Conservation (phyloP, 2,888 invertebrate species). For the Brachycybe producta region DNA sequence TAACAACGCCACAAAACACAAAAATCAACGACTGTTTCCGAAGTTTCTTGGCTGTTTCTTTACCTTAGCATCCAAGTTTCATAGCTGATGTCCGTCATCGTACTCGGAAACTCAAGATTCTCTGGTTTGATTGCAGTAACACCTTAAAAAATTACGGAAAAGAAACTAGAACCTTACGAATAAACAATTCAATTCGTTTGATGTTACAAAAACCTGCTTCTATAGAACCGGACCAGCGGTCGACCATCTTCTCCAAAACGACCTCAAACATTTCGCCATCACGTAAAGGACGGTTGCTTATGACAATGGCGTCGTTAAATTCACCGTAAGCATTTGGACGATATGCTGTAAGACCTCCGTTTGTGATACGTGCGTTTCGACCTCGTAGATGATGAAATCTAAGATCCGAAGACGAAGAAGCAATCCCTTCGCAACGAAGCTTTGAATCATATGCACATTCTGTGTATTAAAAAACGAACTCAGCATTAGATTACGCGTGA, state of each 20-base stretch:
- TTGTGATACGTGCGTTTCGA: constrained; percentile 69
- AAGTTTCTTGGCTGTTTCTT: not conserved
- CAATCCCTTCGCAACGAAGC: not conserved
- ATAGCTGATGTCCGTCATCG: constrained; percentile 79
- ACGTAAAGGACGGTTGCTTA: constrained; percentile 71
- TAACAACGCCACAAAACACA: constrained; percentile 21
- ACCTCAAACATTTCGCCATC: constrained; percentile 89
- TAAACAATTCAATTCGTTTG: constrained; percentile 10
- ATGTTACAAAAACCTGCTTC: constrained; percentile 51
- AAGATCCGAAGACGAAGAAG: constrained; percentile 41
- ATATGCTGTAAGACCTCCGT: constrained; percentile 69
- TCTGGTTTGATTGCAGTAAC: constrained; percentile 82
- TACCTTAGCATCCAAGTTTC: constrained; percentile 77
- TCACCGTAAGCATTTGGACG: constrained; percentile 77
- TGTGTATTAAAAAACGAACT: not conserved
- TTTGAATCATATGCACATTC: not conserved
- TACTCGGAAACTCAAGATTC: constrained; percentile 71
- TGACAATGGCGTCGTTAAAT: constrained; percentile 87
- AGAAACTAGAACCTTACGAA: constrained; percentile 20
- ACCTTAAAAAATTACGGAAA: too few relatives aligned
- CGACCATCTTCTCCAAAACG: constrained; percentile 75
- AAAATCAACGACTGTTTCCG: not conserved
- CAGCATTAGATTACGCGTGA: not conserved
- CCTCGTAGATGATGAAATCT: constrained; percentile 83
- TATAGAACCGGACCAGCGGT: constrained; percentile 83